These are phyloP conservation scores for Callimorpha dominula DNA, from an alignment of 2,888 invertebrate species.

Conservation along the genomic window DNA sequence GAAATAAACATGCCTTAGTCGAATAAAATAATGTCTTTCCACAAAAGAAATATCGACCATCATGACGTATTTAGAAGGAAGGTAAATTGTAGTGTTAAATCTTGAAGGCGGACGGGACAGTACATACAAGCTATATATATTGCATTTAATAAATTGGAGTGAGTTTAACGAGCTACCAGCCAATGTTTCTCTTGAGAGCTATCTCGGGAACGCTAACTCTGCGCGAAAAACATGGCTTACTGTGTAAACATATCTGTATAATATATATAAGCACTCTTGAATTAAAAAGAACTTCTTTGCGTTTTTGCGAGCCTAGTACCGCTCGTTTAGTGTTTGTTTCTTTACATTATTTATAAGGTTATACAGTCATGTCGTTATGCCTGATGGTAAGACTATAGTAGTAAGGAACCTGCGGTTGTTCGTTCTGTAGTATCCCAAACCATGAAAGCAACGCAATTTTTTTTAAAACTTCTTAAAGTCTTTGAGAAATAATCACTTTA, in stretches of 20 bases:
- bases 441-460: too few relatives aligned
- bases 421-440: too few relatives aligned
- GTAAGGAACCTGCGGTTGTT: not conserved
- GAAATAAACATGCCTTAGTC: not conserved
- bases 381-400: not conserved
- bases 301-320: slow-evolving; percentile 20
- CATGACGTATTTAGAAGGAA: slow-evolving; percentile 27
- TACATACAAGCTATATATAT: slow-evolving; percentile 58
- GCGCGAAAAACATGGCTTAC: slow-evolving; percentile 43
- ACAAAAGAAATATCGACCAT: not conserved
- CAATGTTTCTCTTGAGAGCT: slow-evolving; percentile 66
- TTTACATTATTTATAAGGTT: not conserved
- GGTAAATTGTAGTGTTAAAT: slow-evolving; percentile 46
- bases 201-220: slow-evolving; percentile 44
- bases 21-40: not conserved
- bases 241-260: slow-evolving; percentile 36
- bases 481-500: too few relatives aligned
- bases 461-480: too few relatives aligned
- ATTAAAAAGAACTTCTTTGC: slow-evolving; percentile 29
- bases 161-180: slow-evolving; percentile 60
- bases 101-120: slow-evolving; percentile 42
- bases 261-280: slow-evolving; percentile 24
- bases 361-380: not conserved
- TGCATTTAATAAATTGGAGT: slow-evolving; percentile 65
- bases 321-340: slow-evolving; percentile 22